Percentiles rank a stretch among this genome's conserved stretches.
These are phyloP conservation scores for Cyprinella venusta DNA, from an alignment of 2,797 vertebrate species.

Conservation along the genomic window DNA sequence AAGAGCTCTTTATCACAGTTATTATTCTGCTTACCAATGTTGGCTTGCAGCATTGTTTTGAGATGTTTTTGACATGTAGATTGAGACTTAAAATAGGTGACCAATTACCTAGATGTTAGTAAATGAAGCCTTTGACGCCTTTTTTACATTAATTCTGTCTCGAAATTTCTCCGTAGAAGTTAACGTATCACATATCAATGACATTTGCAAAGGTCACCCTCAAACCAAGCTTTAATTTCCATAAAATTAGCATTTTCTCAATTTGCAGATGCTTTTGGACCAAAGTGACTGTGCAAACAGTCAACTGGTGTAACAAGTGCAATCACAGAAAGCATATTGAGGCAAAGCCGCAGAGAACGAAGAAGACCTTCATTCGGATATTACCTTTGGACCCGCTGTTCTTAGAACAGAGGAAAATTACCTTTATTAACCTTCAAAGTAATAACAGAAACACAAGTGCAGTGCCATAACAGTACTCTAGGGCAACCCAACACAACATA, in stretches of 20 bases:
- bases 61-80: neutral
- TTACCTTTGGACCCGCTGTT: slow-evolving; percentile 6
- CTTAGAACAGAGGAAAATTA: slow-evolving; percentile 10
- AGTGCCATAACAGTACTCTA: neutral
- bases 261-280: slow-evolving; percentile 26
- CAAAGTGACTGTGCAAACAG: slow-evolving; percentile 32
- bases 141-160: slow-evolving; percentile 1
- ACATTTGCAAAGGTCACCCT: slow-evolving; percentile 42
- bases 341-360: neutral
- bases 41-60: neutral
- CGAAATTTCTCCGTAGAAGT: slow-evolving; percentile 1
- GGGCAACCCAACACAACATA: neutral
- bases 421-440: neutral
- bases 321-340: slow-evolving; percentile 13
- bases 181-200: slow-evolving; percentile 14
- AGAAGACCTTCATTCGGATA: slow-evolving; percentile 21
- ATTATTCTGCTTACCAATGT: neutral
- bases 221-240: slow-evolving; percentile 32
- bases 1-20: slow-evolving; percentile 1
- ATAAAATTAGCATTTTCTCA: slow-evolving; percentile 47
- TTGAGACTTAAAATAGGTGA: neutral
- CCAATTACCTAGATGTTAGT: neutral
- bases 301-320: slow-evolving; percentile 14
- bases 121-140: slow-evolving; percentile 6
- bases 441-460: neutral